phyloP scores from a whole-genome alignment of 2,113 vertebrate genomes.

The Gila orcuttii region DNA sequence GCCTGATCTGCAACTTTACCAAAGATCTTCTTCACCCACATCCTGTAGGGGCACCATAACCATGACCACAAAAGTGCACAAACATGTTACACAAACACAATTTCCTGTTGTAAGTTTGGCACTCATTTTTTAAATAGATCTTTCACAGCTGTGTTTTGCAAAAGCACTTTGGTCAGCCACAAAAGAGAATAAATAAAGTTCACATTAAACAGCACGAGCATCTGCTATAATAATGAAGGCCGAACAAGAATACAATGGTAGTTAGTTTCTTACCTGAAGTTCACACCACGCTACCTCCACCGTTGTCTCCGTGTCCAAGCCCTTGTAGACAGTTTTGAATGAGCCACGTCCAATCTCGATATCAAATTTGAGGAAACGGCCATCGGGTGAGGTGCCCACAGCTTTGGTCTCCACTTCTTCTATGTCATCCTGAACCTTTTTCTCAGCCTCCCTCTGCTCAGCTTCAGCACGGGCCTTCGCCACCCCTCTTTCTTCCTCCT shows the following conservation, averaged over 20 bases:
- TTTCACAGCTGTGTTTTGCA: background rate
- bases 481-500: slow-evolving; percentile 65
- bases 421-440: slow-evolving; percentile 84
- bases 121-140: background rate
- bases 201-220: background rate
- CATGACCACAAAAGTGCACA: slow-evolving; percentile 18
- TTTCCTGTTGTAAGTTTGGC: slow-evolving; percentile 25
- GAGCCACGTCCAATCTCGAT: slow-evolving; percentile 97
- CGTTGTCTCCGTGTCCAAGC: slow-evolving; percentile 95
- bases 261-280: slow-evolving; percentile 83
- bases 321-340: slow-evolving; percentile 98
- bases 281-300: slow-evolving; percentile 99
- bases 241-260: background rate
- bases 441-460: slow-evolving; percentile 79
- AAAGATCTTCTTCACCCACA: slow-evolving; percentile 17
- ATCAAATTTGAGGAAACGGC: slow-evolving; percentile 97
- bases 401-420: slow-evolving; percentile 98
- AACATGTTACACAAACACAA: slow-evolving; percentile 15
- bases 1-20: background rate
- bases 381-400: slow-evolving; percentile 93
- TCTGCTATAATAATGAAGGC: background rate
- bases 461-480: slow-evolving; percentile 74
- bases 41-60: slow-evolving; percentile 17
- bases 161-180: background rate
- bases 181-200: background rate